Base-by-base conservation (phyloP, 1,140 invertebrate species). In the Reticulitermes speratus region DNA sequence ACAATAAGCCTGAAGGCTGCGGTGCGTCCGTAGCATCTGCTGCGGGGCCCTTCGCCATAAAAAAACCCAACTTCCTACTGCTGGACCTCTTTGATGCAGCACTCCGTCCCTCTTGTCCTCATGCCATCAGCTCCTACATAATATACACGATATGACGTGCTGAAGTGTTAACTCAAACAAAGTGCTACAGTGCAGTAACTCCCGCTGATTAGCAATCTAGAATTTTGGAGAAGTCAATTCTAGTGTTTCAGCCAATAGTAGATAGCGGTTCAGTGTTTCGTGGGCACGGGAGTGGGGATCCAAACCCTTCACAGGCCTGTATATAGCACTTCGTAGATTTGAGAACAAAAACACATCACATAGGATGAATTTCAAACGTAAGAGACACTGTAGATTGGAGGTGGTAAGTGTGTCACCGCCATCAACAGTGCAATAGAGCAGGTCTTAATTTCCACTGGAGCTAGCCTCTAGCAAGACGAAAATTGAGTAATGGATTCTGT, bases 161-260 rank as follows among this genome's bases (percentile, higher is more conserved):
- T 84, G 84, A 25, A 84, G 84, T 84, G 84, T 84, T 84, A 84
- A 84, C 84, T 55, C 84, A 84, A 84, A 84, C 84, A 84, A 84
- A 84, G 84, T 65, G 84, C 84, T 38, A 65, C 65, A 75, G 7
- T 30, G 65, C 65, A 30, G 83, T 45, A 55, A 52, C 48, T 84
- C 84, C n/a, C 45, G 84, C 84, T 84, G 84, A 84, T 84, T 84
- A 84, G 84, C 59, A 84, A 84, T 84, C 84, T 84, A 59, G 84
- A 52, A 65, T 65, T 84, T 52, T 65, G 65, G 65, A 75, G 65
- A 75, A 75, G 65, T 75, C 65, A 75, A 75, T 75, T 75, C 65
- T 75, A 30, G n/a, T 75, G 65, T 30, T 75, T 25, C 65, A 75
- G 65, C 65, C 5, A 75, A 25, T 8, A 75, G 65, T 14, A 75